phyloP scores from a whole-genome alignment of 2,113 vertebrate species.

The Microtus montanus region DNA sequence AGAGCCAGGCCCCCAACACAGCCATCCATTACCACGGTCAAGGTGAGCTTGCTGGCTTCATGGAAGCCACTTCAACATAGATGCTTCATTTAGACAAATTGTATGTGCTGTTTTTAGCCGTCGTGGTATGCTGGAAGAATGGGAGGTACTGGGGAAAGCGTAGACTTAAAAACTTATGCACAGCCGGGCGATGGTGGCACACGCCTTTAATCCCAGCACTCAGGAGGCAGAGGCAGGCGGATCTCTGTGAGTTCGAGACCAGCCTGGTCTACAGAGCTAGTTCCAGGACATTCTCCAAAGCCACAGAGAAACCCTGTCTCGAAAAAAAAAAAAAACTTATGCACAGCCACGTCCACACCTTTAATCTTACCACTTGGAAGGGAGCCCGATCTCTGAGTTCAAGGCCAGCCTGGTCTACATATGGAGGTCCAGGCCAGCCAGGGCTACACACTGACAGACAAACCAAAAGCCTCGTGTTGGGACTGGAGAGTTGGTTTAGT shows the following conservation, averaged over 20 bases:
- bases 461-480: background rate
- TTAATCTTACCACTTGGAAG: background rate
- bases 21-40: constrained; percentile 51
- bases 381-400: background rate
- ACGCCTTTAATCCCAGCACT: too few species aligned
- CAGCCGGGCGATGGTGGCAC: too few species aligned
- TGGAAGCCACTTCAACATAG: background rate
- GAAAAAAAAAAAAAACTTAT: background rate
- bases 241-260: too few species aligned
- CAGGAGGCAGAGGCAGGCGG: too few species aligned
- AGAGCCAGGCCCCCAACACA: constrained; percentile 72
- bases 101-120: background rate
- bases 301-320: too few species aligned
- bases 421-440: background rate
- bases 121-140: background rate
- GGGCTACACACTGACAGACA: background rate
- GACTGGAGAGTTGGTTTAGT: background rate
- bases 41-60: constrained; percentile 56
- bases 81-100: background rate
- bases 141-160: background rate
- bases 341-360: background rate
- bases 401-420: background rate
- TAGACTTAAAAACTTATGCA: background rate
- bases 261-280: too few species aligned
- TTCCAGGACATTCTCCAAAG: too few species aligned